These are phyloP conservation scores for Drosophila pruinosa DNA, from an alignment of 1,140 invertebrate species.

Conservation along the genomic window DNA sequence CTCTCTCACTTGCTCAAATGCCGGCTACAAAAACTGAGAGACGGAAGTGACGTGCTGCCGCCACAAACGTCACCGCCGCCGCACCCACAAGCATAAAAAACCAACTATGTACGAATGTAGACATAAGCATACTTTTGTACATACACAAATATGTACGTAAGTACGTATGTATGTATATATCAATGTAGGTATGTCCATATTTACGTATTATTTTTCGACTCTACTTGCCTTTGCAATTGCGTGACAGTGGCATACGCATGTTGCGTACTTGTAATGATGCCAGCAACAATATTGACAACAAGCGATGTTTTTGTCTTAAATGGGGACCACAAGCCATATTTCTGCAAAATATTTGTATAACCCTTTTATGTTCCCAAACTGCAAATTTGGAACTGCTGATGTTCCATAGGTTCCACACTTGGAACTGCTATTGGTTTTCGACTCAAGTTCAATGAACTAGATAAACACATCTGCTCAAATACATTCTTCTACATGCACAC, in stretches of 20 bases:
- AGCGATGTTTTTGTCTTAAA: neutral
- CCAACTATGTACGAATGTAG: constrained; percentile 17
- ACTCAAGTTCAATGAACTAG: constrained; percentile 59
- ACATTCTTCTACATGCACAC: constrained; percentile 21
- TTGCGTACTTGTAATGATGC: constrained; percentile 24
- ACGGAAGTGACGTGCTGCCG: constrained; percentile 55
- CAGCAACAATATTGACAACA: neutral
- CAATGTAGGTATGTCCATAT: neutral
- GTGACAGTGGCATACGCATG: constrained; percentile 19
- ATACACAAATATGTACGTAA: neutral
- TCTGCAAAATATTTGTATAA: neutral
- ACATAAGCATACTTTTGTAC: neutral
- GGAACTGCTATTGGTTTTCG: constrained; percentile 2
- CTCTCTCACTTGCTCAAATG: constrained; percentile 19
- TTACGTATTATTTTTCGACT: constrained; percentile 1
- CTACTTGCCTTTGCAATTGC: neutral
- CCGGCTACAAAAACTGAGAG: constrained; percentile 56
- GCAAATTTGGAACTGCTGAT: neutral
- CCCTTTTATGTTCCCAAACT: neutral
- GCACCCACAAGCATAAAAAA: constrained; percentile 44
- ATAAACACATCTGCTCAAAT: constrained; percentile 68
- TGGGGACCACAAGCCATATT: neutral
- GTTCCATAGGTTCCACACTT: neutral
- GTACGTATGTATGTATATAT: neutral
- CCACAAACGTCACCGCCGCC: constrained; percentile 49